A percentile compares a stretch with the other conserved stretches of the same genome.
Conservation (phyloP, 2,888 invertebrate species). For the Cryptosula pallasiana region DNA sequence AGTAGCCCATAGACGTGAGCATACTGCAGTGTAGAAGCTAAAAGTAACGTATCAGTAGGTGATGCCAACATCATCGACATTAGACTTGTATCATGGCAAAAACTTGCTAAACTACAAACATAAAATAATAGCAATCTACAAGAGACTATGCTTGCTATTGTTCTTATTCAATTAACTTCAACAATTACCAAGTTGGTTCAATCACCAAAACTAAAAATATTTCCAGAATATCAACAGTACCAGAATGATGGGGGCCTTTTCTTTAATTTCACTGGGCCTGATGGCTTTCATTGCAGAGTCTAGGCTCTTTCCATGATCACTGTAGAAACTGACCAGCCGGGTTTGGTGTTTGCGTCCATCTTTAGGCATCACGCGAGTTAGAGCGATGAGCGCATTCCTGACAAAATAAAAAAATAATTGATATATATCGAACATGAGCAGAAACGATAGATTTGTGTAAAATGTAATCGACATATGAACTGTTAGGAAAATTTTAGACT, state of each 20-base stretch:
- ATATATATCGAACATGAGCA: no score
- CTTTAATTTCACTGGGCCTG: not conserved
- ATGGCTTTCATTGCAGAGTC: not conserved
- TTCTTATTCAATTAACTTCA: no score
- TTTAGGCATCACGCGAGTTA: not conserved
- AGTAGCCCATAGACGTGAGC: not conserved
- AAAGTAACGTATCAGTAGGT: no score
- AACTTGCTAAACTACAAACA: not conserved
- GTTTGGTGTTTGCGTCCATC: not conserved
- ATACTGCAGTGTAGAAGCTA: not conserved
- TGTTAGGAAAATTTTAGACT: no score
- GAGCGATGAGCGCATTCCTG: not conserved
- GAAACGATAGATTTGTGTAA: not conserved
- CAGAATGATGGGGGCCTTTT: not conserved
- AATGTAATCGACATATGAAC: not conserved
- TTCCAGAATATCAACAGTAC: no score
- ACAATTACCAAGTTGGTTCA: no score
- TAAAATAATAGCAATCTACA: not conserved
- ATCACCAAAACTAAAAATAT: no score
- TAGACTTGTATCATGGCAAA: no score
- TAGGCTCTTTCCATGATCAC: not conserved
- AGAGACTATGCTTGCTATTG: not conserved
- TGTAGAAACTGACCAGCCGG: not conserved
- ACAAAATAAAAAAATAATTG: not conserved
- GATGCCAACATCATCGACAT: no score